phyloP scores from a whole-genome alignment of 1,140 invertebrate genomes.

The Armadillidium nasatum region DNA sequence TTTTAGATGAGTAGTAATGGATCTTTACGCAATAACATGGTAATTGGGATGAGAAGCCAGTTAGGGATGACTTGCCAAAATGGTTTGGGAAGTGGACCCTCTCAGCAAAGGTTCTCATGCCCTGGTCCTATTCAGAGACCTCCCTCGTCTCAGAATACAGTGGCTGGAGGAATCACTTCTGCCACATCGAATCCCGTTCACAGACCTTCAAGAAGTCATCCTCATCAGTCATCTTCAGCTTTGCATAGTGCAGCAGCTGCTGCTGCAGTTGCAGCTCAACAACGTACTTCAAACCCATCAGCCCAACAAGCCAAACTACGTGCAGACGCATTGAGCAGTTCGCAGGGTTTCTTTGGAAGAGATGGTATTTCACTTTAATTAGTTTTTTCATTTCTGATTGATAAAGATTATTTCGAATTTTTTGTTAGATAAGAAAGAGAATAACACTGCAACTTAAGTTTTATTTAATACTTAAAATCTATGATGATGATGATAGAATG shows the following conservation, averaged over 20 bases:
- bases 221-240: neutral
- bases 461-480: no score
- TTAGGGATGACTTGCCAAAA: slow-evolving; percentile 31
- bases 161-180: neutral
- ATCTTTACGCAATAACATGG: slow-evolving; percentile 31
- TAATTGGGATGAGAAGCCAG: slow-evolving; percentile 38
- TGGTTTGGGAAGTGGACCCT: slow-evolving; percentile 23
- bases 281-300: slow-evolving; percentile 38
- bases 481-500: no score
- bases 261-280: neutral
- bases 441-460: no score
- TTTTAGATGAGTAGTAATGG: slow-evolving; percentile 34
- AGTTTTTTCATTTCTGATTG: no score
- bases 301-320: slow-evolving; percentile 48
- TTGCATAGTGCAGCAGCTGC: slow-evolving; percentile 10
- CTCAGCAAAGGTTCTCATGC: slow-evolving; percentile 28
- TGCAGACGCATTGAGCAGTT: slow-evolving; percentile 47
- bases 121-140: slow-evolving; percentile 44
- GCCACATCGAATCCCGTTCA: slow-evolving; percentile 1
- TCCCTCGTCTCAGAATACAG: slow-evolving; percentile 32
- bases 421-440: neutral
- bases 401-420: neutral
- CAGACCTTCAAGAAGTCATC: neutral
- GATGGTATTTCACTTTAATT: slow-evolving; percentile 27
- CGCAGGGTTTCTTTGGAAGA: slow-evolving; percentile 47